These are phyloP conservation scores for Stichopus chloronotus DNA, from an alignment of 35 echinoderm and acorn worm genomes.

Conservation along the genomic window DNA sequence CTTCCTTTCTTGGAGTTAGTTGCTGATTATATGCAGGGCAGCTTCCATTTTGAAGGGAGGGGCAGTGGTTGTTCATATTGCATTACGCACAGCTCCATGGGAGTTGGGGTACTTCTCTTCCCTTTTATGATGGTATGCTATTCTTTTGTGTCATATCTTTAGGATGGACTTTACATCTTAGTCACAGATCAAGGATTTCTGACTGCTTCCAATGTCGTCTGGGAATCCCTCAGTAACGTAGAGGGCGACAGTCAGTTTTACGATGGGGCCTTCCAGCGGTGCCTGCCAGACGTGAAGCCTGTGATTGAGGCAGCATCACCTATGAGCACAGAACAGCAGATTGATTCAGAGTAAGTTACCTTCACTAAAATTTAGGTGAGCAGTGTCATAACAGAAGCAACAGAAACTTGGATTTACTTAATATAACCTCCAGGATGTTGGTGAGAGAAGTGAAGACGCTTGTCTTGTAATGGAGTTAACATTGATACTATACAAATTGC, in stretches of 20 bases:
- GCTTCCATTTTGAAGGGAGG: too few relatives aligned
- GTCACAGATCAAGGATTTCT: slow-evolving; percentile 98
- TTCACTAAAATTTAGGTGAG: not conserved
- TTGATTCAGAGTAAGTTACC: slow-evolving; percentile 85
- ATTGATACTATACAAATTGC: too few relatives aligned
- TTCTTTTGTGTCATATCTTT: not conserved
- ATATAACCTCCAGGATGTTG: too few relatives aligned
- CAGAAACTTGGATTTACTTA: too few relatives aligned
- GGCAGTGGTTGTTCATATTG: too few relatives aligned
- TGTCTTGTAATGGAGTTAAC: too few relatives aligned
- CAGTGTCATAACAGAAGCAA: not conserved
- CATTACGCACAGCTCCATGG: too few relatives aligned
- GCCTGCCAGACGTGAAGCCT: slow-evolving; percentile 34
- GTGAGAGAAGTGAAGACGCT: too few relatives aligned
- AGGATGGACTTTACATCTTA: slow-evolving; percentile 84
- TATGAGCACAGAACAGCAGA: slow-evolving; percentile 86
- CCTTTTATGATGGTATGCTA: too few relatives aligned
- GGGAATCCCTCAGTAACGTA: slow-evolving; percentile 91
- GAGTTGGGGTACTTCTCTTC: too few relatives aligned
- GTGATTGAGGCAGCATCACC: slow-evolving; percentile 36
- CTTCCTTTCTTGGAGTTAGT: too few relatives aligned
- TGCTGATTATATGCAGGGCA: too few relatives aligned
- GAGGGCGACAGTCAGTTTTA: slow-evolving; percentile 96
- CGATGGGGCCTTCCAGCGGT: slow-evolving; percentile 76
- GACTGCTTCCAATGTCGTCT: slow-evolving; percentile 85